Conservation (phyloP, 2,888 invertebrate species). For the Drosophila affinis region DNA sequence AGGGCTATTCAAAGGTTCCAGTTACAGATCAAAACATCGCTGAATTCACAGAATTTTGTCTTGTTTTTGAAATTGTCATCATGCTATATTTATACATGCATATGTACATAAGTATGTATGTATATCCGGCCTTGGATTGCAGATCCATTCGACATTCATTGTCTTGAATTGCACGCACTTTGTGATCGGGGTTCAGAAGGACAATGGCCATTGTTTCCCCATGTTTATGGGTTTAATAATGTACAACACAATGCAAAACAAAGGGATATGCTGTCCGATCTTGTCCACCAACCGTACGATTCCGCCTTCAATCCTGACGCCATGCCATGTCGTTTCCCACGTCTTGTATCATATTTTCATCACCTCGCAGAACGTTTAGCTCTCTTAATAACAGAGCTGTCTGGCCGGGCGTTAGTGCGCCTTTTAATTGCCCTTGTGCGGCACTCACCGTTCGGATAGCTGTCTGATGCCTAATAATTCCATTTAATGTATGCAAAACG, state of each 20-base stretch:
- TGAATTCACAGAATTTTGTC: conserved; percentile 16
- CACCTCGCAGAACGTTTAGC: conserved; percentile 28
- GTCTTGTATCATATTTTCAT: conserved; percentile 21
- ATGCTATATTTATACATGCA: not conserved
- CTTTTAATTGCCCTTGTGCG: conserved; percentile 59
- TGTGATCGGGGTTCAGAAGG: conserved; percentile 17
- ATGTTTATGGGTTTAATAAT: conserved; percentile 21
- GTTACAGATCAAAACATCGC: not conserved
- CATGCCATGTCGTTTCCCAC: conserved; percentile 10
- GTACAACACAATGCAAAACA: conserved; percentile 10
- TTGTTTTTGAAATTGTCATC: conserved; percentile 31
- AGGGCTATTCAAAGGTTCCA: not conserved
- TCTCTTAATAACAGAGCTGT: conserved; percentile 32
- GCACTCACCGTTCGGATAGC: conserved; percentile 10
- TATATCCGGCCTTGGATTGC: conserved; percentile 1
- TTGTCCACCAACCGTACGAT: not conserved
- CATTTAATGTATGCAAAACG: conserved; percentile 59
- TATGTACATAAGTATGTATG: not conserved
- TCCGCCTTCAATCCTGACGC: conserved; percentile 21
- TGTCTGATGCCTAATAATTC: conserved; percentile 58
- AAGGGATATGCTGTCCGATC: conserved; percentile 10
- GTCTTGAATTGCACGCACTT: conserved; percentile 26
- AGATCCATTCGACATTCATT: conserved; percentile 26
- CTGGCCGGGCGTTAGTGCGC: conserved; percentile 30
- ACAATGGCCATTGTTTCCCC: conserved; percentile 53